Conservation (phyloP, 2,888 invertebrate species). For the Archips xylosteana region DNA sequence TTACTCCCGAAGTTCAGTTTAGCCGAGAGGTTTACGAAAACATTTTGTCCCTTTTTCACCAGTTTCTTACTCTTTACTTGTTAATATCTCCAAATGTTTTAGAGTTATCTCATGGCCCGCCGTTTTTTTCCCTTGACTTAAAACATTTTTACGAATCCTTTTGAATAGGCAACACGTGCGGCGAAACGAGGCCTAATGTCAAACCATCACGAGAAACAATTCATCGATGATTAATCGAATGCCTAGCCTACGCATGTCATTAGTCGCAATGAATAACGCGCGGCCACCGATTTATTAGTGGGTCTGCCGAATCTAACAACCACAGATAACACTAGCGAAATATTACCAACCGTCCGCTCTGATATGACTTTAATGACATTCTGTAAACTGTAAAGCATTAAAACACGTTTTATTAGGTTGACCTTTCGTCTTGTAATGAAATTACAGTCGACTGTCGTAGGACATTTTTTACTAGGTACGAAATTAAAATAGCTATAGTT, state of each 20-base stretch:
- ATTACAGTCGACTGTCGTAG: not conserved
- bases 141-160: not conserved
- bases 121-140: too few relatives aligned
- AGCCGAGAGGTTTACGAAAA: too few relatives aligned
- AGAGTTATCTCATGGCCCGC: too few relatives aligned
- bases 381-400: too few relatives aligned
- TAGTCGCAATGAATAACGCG: conserved; percentile 5
- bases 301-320: conserved; percentile 14
- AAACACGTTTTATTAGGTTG: not conserved
- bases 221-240: conserved; percentile 6
- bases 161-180: not conserved
- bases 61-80: too few relatives aligned
- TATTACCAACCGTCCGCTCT: not conserved
- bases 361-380: conserved; percentile 16
- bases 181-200: not conserved
- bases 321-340: conserved; percentile 10
- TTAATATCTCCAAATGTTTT: too few relatives aligned
- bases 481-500: too few relatives aligned
- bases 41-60: too few relatives aligned
- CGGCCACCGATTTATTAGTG: conserved; percentile 15
- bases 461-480: too few relatives aligned
- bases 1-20: too few relatives aligned
- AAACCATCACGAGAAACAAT: not conserved
- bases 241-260: conserved; percentile 3
- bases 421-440: not conserved